These are phyloP conservation scores for Podilymbus podiceps DNA, from an alignment of 2,113 vertebrate species.

Conservation along the genomic window DNA sequence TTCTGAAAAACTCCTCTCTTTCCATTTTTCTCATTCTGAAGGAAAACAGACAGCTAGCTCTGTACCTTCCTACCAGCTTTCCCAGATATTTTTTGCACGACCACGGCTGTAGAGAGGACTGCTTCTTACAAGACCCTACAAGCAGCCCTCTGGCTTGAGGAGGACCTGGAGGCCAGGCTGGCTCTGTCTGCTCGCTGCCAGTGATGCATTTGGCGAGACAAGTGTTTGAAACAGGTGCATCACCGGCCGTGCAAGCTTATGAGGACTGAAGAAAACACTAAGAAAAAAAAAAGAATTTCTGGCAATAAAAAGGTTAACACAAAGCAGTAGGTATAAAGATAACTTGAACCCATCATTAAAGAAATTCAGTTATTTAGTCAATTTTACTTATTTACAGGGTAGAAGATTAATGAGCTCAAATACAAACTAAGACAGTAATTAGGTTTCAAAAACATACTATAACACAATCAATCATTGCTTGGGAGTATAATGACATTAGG, in stretches of 20 bases:
- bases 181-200: background rate
- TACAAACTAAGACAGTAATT: conserved; percentile 92
- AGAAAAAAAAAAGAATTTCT: conserved; percentile 77
- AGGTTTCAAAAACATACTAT: conserved; percentile 95
- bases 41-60: background rate
- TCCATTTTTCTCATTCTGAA: background rate
- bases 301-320: conserved; percentile 89
- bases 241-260: conserved; percentile 61
- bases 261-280: conserved; percentile 79
- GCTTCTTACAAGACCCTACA: background rate
- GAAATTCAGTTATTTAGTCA: conserved; percentile 98
- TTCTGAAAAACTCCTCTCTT: background rate
- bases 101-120: background rate
- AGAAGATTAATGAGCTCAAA: conserved; percentile 93
- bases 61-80: background rate
- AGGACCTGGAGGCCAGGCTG: background rate
- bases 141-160: background rate
- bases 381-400: conserved; percentile 96
- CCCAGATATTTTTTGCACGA: background rate
- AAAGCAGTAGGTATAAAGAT: conserved; percentile 89
- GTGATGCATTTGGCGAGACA: rapidly evolving
- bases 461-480: conserved; percentile 96
- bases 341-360: conserved; percentile 92
- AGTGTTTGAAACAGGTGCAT: background rate
- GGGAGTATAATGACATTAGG: conserved; percentile 82